These are phyloP conservation scores for Halcyon leucocephala DNA, from an alignment of 2,797 vertebrate species.

Conservation along the genomic window DNA sequence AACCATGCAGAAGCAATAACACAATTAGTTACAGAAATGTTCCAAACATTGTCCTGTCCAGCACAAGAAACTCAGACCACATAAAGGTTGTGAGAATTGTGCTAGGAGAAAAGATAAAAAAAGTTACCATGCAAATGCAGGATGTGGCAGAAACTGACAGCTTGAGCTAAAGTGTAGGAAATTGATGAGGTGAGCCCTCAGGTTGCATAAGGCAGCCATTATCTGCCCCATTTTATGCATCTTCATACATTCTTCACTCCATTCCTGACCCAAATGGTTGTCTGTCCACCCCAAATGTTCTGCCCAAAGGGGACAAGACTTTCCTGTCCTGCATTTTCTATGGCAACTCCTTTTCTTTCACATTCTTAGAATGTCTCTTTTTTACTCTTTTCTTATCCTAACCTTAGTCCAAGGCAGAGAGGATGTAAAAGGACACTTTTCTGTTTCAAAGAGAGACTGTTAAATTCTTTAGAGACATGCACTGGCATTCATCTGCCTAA, in stretches of 20 bases:
- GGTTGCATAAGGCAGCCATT: not conserved
- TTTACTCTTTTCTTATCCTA: no score
- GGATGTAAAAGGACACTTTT: no score
- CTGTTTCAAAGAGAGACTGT: no score
- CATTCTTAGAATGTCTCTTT: no score
- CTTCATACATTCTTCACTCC: not conserved
- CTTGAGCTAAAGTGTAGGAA: not conserved
- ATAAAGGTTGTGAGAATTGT: not conserved
- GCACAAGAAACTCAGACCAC: not conserved
- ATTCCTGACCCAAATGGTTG: rapidly evolving
- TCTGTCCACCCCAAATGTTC: not conserved
- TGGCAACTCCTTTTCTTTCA: no score
- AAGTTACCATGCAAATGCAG: no score
- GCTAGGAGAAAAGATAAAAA: not conserved
- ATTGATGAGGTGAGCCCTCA: rapidly evolving
- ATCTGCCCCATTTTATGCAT: not conserved
- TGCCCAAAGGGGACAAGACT: no score
- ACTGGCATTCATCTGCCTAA: no score
- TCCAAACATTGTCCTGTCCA: not conserved
- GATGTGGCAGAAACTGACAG: not conserved
- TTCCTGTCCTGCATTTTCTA: no score
- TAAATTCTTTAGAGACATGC: no score
- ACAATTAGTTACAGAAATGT: not conserved
- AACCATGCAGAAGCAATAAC: not conserved
- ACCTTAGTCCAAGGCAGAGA: no score